These are phyloP conservation scores for Ascaphus truei DNA, from an alignment of 2,113 vertebrate species.

Conservation along the genomic window DNA sequence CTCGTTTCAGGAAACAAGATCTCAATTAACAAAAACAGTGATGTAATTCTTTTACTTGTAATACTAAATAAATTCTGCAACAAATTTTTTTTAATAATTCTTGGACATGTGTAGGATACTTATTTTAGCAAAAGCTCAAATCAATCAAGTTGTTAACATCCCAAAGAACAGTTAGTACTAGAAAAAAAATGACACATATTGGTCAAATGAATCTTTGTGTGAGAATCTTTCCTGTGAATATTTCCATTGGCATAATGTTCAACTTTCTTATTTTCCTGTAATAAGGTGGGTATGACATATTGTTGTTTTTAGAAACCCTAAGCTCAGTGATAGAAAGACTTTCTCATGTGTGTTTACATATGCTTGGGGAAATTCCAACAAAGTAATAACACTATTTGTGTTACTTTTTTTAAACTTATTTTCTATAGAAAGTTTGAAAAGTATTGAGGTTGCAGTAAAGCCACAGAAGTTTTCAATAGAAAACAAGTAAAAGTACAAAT, in stretches of 20 bases:
- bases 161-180: conserved; percentile 2
- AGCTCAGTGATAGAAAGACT: not conserved
- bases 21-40: no score
- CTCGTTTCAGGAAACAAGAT: no score
- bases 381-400: conserved; percentile 15
- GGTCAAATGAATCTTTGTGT: conserved; percentile 1
- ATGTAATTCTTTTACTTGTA: no score
- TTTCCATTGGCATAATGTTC: conserved; percentile 28
- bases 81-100: no score
- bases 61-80: no score
- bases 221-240: not conserved
- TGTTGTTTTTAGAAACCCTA: conserved; percentile 10
- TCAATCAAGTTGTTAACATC: no score
- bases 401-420: not conserved
- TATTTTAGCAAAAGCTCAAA: no score
- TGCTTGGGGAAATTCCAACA: conserved; percentile 40
- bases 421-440: not conserved
- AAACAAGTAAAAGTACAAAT: not conserved
- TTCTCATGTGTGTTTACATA: conserved; percentile 20
- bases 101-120: no score
- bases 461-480: not conserved
- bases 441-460: not conserved
- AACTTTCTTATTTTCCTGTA: conserved; percentile 22
- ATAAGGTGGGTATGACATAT: conserved; percentile 15
- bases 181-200: not conserved